Base-by-base conservation (phyloP, 2,113 vertebrate genomes). In the Halichoeres trimaculatus region DNA sequence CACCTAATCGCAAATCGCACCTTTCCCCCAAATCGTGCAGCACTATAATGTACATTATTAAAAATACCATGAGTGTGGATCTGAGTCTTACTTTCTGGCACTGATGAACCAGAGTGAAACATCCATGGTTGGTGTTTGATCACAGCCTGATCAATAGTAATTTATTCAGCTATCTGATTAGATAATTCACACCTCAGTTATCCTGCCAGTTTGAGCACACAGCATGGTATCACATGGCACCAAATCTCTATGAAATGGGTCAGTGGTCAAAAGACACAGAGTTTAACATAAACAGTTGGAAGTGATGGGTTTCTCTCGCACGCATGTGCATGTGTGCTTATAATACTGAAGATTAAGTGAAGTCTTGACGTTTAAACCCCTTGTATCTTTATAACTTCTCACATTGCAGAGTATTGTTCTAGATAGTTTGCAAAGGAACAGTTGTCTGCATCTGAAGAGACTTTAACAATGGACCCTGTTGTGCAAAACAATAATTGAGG, bases 131-230 rank as follows among this genome's bases (percentile, higher is more conserved):
- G 19, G 45, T 20, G 45, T n/a, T 48, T 48, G 19, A 59, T 65
- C n/a, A 55, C 34, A 30, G 47, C 47, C 34, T 54, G 60, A 74
- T 80, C 76, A 72, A 73, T 56, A 56, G 16, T 60, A 16, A 78
- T 57, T 61, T 47, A 69, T 69, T 76, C 40, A 47, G 59, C 64
- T 13, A 41, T 57, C 63, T 74, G 54, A 56, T 74, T 60, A 54
- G 30, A 80, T 63, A 10, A 62, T 76, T 76, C 10, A 73, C 63
- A 76, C 30, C 64, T 61, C 60, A 54, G 23, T 77, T 57, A 56
- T 35, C 59, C 11, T 2, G 0, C 53, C 48, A 47, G 53, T 68
- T 52, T 4, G 26, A 54, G 23, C 6, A 72, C 41, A 48, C 17
- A 51, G 26, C 63, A 8, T 68, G 10, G n/a, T 65, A 22, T 40